Conservation (phyloP, 2,113 vertebrate species). For the Erythrocercus mccallii region DNA sequence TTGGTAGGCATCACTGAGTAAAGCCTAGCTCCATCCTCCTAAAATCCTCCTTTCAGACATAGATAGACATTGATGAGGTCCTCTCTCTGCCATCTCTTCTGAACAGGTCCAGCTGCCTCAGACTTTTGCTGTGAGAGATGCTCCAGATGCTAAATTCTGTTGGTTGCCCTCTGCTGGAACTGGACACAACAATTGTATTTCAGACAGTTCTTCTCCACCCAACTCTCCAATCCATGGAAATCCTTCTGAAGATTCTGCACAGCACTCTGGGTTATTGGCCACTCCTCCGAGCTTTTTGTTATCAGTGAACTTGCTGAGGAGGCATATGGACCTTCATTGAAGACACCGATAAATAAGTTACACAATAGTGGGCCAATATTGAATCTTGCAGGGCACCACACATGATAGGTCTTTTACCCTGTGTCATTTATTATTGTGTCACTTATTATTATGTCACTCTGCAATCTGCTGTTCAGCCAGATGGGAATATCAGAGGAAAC, state of each 20-base stretch:
- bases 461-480: not conserved
- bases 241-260: not conserved
- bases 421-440: not conserved
- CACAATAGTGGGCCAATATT: not conserved
- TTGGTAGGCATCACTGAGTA: not conserved
- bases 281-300: not conserved
- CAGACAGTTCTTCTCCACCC: not conserved
- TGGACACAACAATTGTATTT: not conserved
- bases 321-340: not conserved
- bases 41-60: not conserved
- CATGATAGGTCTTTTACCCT: not conserved
- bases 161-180: not conserved
- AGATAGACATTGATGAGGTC: not conserved
- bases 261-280: not conserved
- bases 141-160: fast-evolving
- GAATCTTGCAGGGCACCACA: not conserved
- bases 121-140: not conserved
- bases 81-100: not conserved
- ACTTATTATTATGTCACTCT: not conserved
- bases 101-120: not conserved
- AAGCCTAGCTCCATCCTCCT: not conserved
- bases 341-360: not conserved
- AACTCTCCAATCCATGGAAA: not conserved
- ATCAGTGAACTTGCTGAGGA: not conserved
- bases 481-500: not conserved